A percentile compares a stretch with the other conserved stretches of the same genome.
phyloP scores from a whole-genome alignment of 2,888 invertebrate species.

The Phortica okadai region DNA sequence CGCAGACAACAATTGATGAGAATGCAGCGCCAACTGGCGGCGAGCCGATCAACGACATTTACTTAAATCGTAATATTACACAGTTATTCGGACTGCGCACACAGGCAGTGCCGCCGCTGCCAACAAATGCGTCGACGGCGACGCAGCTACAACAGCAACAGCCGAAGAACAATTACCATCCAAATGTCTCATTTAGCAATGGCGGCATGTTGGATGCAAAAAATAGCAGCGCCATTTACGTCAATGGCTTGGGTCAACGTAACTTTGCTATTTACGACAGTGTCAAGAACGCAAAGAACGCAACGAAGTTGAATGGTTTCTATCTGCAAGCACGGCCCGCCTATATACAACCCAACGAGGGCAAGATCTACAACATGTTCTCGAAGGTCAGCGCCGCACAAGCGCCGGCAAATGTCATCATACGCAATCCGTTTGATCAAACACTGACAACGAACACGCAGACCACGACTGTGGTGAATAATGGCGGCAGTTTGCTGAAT shows the following conservation, averaged over 20 bases:
- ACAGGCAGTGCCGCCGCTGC: not conserved
- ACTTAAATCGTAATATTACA: conserved; percentile 72
- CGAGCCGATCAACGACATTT: conserved; percentile 74
- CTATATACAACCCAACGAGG: conserved; percentile 53
- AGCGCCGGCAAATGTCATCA: conserved; percentile 58
- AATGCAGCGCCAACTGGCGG: conserved; percentile 50
- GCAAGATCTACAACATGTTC: conserved; percentile 73
- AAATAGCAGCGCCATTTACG: conserved; percentile 52
- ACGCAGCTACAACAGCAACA: conserved; percentile 42
- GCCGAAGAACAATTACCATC: conserved; percentile 58
- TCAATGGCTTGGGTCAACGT: conserved; percentile 53
- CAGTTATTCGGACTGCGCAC: conserved; percentile 68
- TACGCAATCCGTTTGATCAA: conserved; percentile 62
- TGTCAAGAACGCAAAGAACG: conserved; percentile 71
- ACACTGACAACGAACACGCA: not conserved
- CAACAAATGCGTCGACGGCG: not conserved
- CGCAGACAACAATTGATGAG: conserved; percentile 44
- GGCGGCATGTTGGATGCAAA: conserved; percentile 35
- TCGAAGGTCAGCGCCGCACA: conserved; percentile 67
- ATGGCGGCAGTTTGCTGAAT: conserved; percentile 37
- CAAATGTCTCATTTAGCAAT: conserved; percentile 68
- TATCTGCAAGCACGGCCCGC: conserved; percentile 64
- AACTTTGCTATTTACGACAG: conserved; percentile 66
- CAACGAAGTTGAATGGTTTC: conserved; percentile 63
- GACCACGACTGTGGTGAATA: not conserved